Base-by-base conservation (phyloP, 2,888 invertebrate genomes). In the Branchipolynoe longqiensis region DNA sequence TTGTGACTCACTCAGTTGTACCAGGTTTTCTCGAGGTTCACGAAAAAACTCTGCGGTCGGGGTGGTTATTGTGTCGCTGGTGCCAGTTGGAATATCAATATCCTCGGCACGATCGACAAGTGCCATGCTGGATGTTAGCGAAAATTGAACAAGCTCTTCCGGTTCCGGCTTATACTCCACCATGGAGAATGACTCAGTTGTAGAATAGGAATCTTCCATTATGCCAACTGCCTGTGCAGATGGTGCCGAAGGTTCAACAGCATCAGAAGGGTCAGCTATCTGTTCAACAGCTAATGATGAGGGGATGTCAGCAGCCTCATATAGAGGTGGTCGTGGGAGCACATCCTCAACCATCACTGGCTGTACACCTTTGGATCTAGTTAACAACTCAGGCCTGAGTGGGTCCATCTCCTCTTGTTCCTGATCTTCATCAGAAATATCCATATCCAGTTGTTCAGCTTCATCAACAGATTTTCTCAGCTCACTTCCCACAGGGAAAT, bases 1-100 rank as follows among this genome's bases (percentile, higher is more conserved):
- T 48, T 78, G 41, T 28, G 78, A 78, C 28, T 78, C 78, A 78
- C 78, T 78, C 41, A 78, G 25, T 78, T 48, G 28, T 48, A n/a
- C n/a, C n/a, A 78, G 25, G 78, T 78, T 28, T 48, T 78, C 78
- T 31, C 22, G 41, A 18, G 41, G 54, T 41, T 54, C 78, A 78
- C 78, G 78, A 78, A 78, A 78, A 48, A 48, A 78, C 41, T 41
- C 78, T 14, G 41, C 22, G 18, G 78, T 78, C 8, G 78, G 22
- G 18, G 78, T 78, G 22, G 78, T 78, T 28, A 28, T 25, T 41
- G 78, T 78, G 14, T 78, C 78, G 31, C 31, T 14, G 2, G 78
- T 48, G n/a, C n/a, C 82, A 22, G 58, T 54, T 58, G 82, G 59
- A 6, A 58, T 38, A 33, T 38, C 82, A 14, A 84, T 56, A n/a